Conservation (phyloP, 2,113 vertebrate species). For the Otocyon megalotis region DNA sequence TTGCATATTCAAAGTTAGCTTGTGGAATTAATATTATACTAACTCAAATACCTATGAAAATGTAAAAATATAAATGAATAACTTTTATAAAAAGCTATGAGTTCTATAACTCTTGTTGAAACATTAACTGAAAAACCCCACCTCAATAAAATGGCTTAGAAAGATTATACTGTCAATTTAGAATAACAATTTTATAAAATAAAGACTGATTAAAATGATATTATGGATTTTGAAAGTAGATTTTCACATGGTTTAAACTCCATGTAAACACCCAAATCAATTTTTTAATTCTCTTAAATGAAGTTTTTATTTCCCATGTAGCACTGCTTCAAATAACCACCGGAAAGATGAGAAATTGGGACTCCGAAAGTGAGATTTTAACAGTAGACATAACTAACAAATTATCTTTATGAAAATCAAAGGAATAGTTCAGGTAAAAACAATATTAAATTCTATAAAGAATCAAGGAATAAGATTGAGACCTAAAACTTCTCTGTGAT, state of each 20-base stretch:
- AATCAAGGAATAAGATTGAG: not conserved
- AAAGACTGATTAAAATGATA: not conserved
- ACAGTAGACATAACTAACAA: not conserved
- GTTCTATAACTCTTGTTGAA: constrained; percentile 20
- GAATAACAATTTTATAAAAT: not conserved
- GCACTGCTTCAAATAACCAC: not conserved
- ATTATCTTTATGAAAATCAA: not conserved
- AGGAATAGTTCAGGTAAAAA: constrained; percentile 1
- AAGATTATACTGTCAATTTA: constrained; percentile 6
- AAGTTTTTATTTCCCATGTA: constrained; percentile 41
- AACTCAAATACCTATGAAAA: not conserved
- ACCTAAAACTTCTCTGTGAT: not conserved
- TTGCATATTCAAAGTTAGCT: not conserved
- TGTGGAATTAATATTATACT: not conserved
- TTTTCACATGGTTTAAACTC: constrained; percentile 40
- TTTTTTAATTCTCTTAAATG: constrained; percentile 30
- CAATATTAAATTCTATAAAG: not conserved
- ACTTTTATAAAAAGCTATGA: not conserved
- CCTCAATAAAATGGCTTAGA: constrained; percentile 13
- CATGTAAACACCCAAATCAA: constrained; percentile 9
- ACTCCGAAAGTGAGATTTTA: not conserved
- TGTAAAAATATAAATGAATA: not conserved
- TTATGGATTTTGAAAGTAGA: constrained; percentile 28
- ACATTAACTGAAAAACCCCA: not conserved
- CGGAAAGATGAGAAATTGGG: constrained; percentile 35